These are phyloP conservation scores for Macroramphosus scolopax DNA, from an alignment of 2,797 vertebrate genomes.

Conservation along the genomic window DNA sequence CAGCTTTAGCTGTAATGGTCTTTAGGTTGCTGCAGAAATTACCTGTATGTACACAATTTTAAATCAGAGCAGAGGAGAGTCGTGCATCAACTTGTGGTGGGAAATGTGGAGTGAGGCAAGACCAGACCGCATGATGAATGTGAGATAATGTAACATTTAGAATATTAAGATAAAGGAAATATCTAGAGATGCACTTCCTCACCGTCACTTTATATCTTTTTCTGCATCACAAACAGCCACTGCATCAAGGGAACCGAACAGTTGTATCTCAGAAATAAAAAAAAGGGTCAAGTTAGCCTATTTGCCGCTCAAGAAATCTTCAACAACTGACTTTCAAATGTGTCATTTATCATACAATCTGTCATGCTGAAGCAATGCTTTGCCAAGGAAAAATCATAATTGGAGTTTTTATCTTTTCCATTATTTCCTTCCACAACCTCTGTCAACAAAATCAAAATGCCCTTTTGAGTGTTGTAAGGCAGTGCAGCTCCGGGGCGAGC, in stretches of 20 bases:
- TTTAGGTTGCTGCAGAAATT: conserved; percentile 63
- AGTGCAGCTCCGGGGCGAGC: conserved; percentile 56
- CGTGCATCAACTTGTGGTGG: conserved; percentile 19
- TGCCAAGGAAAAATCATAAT: conserved; percentile 73
- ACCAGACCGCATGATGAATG: conserved; percentile 15
- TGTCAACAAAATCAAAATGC: conserved; percentile 81
- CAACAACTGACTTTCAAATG: conserved; percentile 67
- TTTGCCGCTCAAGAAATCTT: conserved; percentile 65
- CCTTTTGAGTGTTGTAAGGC: conserved; percentile 62
- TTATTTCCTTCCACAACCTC: conserved; percentile 75
- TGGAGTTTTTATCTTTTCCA: conserved; percentile 79
- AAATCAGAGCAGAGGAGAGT: conserved; percentile 22
- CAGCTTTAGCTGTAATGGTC: conserved; percentile 61
- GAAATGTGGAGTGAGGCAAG: conserved; percentile 29
- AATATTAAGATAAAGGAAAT: conserved; percentile 63
- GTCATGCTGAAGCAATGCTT: conserved; percentile 58
- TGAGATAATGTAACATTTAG: conserved; percentile 65
- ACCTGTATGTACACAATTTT: conserved; percentile 52
- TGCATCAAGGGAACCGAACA: conserved; percentile 59
- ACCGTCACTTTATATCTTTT: conserved; percentile 52
- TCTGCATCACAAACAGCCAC: conserved; percentile 52
- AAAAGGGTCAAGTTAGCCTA: conserved; percentile 68
- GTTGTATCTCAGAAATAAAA: conserved; percentile 55
- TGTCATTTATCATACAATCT: conserved; percentile 75
- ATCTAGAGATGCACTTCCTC: conserved; percentile 34